Base-by-base conservation (phyloP, 53 echinoderm and acorn worm species). In the Actinopyga echinites region DNA sequence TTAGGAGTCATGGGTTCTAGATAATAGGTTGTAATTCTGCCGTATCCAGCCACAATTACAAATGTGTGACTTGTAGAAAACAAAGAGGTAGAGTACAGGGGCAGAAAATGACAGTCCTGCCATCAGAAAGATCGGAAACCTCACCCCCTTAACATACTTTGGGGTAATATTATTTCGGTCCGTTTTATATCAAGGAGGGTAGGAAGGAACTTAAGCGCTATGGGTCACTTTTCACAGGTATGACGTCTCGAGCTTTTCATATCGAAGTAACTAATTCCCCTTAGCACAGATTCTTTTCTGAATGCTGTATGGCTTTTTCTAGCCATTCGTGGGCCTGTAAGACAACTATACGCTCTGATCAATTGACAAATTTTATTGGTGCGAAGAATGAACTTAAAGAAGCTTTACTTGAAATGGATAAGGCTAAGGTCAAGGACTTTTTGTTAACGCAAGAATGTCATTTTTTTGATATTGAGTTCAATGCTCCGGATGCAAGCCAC, bases 151-250 rank as follows among this genome's bases (percentile, higher is more conserved):
- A 86, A 36, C 68, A 82, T 0, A 87, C 87, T 42, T 73, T 84
- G 43, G 90, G 85, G 0, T 66, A 90, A 35, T 90, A 93, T 56
- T 90, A 79, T 83, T 93, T 93, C 56, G 90, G 90, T 0, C 93
- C 93, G 7, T 90, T 75, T 34, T 26, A 54, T 4, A 84, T 93
- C 17, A 86, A 84, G 61, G 88, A 90, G 49, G 88, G 93, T 34
- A 69, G 93, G 31, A 88, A 79, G 31, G 80, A 87, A 24, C 0
- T 91, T 44, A 93, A 93, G 32, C 75, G 90, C 28, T 93, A 85
- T n/a, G n/a, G n/a, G n/a, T n/a, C n/a, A n/a, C n/a, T n/a, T n/a
- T n/a, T n/a, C n/a, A n/a, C n/a, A n/a, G n/a, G n/a, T n/a, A n/a
- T n/a, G n/a, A n/a, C n/a, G n/a, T n/a, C n/a, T n/a, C n/a, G n/a